A percentile compares a stretch with the other conserved stretches of the same genome.
Conservation (phyloP, 1,140 invertebrate species). For the Delia radicum region DNA sequence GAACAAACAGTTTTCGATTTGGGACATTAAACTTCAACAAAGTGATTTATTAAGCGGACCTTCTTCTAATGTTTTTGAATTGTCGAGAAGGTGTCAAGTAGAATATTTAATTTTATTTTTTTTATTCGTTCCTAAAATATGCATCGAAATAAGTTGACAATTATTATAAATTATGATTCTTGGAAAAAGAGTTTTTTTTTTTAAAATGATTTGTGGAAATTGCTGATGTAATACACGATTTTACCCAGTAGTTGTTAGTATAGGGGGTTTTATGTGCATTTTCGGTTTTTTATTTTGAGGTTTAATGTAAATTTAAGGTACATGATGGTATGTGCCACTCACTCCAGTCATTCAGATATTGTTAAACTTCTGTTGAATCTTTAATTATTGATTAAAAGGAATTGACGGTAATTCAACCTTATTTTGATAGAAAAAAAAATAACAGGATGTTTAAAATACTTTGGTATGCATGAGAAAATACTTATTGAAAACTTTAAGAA, state of each 20-base stretch:
- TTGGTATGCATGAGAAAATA: neutral
- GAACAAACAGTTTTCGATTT: neutral
- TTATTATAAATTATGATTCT: neutral
- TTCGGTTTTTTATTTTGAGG: neutral
- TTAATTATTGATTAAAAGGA: neutral
- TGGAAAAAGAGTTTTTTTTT: neutral
- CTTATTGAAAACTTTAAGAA: too few species aligned
- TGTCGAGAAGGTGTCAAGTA: neutral
- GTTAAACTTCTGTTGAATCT: neutral
- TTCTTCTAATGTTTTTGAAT: neutral
- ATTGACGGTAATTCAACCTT: neutral
- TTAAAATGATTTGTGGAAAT: neutral
- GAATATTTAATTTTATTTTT: too few species aligned
- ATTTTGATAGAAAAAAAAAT: constrained; percentile 2
- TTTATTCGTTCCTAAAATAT: too few species aligned
- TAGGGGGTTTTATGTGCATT: too few species aligned
- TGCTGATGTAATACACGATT: neutral
- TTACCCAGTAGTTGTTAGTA: neutral
- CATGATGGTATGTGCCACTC: constrained; percentile 14
- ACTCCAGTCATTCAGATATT: neutral
- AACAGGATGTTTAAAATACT: constrained; percentile 6
- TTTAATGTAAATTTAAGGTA: neutral
- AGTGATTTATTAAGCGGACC: constrained; percentile 16
- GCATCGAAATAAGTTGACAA: neutral
- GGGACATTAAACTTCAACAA: neutral